Evolutionary conservation across 1,140 invertebrate genomes (phyloP), one percentile per base, ranked within the genome.

Genomic region (Asbolus verrucosus): DNA sequence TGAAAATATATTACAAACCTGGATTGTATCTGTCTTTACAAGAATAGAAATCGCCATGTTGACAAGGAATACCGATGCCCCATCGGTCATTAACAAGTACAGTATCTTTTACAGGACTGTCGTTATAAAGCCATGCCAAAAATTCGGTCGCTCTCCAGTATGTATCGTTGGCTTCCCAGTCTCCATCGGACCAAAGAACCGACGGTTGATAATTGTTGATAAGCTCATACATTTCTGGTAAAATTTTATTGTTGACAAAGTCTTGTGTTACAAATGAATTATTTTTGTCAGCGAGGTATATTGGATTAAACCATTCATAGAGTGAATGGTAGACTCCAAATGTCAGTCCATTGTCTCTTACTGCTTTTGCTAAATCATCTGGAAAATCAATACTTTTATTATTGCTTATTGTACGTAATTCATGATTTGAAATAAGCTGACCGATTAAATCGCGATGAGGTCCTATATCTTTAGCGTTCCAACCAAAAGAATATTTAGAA

Each of bases 171-270:
- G 92, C 90, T 78, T 94, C 93, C 92, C 92, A 94, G 72, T 95
- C 93, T 0, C 96, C 96, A 82, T 98, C 96, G 0, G 95, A 94
- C 97, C 97, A 98, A 14, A 98, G 81, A 0, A 98, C 83, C 59
- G 96, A 93, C 0, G 97, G 96, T 68, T 92, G 81, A 79, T 98
- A 99, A 41, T 84, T 83, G 24, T 91, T 82, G 0, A 94, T 83
- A 39, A 95, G 76, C 75, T 94, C 92, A 27, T 87, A 83, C 67
- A 94, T 82, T 81, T 94, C 92, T 0, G 92, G 91, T 30, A 91
- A 81, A 9, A 90, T 83, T 82, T 94, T 94, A 1, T 85, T 80
- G 1, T 83, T 80, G 0, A 90, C 88, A 78, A 91, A 97, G 27
- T 84, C 78, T n/a, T 87, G 83, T 1, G 89, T 90, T 15, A 83